Percentiles rank a stretch among this genome's conserved stretches.
phyloP scores from a whole-genome alignment of 2,113 vertebrate genomes.

The Damaliscus lunatus region DNA sequence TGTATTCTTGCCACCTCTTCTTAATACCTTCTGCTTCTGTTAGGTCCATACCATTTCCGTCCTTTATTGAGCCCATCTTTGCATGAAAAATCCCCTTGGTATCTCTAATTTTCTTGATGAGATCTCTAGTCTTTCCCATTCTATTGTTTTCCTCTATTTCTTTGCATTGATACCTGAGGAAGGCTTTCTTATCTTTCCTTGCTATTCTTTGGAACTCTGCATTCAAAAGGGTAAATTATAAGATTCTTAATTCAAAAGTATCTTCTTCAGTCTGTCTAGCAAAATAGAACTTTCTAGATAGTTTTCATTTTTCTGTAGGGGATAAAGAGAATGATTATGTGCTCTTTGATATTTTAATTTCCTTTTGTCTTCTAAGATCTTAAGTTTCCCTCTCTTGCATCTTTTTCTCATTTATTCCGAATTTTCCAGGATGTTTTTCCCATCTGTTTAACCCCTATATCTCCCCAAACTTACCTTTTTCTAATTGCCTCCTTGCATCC shows the following conservation, averaged over 20 bases:
- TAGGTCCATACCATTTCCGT: background rate
- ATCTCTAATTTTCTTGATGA: background rate
- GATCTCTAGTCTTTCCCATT: background rate
- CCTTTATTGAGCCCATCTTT: background rate
- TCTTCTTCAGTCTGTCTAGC: background rate
- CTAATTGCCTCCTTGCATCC: background rate
- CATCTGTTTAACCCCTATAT: background rate
- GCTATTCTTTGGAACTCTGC: background rate
- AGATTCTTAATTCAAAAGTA: background rate
- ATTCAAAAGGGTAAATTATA: background rate
- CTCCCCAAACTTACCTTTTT: background rate
- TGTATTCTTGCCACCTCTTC: background rate
- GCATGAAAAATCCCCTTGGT: background rate
- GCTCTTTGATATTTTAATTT: background rate
- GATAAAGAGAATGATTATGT: background rate
- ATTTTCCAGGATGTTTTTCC: background rate
- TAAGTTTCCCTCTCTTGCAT: background rate
- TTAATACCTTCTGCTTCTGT: background rate
- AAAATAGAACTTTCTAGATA: background rate
- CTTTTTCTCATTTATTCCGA: background rate
- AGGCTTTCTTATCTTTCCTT: background rate
- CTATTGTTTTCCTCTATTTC: background rate
- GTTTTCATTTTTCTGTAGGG: background rate
- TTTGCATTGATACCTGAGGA: background rate
- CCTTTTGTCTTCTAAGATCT: background rate